phyloP scores from a whole-genome alignment of 2,888 invertebrate species.

The Exocentrus adspersus region DNA sequence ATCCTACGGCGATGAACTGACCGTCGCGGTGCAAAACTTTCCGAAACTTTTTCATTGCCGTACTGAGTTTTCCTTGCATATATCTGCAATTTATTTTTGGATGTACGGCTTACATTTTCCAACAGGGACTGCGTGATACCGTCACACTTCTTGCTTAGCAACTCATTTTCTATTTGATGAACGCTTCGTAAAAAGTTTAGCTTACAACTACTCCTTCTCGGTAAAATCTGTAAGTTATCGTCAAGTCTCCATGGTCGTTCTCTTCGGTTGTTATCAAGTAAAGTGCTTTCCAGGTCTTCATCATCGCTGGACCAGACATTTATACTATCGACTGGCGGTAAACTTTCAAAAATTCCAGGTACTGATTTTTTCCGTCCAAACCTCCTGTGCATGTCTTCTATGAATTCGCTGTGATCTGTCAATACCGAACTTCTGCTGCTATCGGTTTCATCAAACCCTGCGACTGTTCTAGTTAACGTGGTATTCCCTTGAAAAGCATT shows the following conservation, averaged over 20 bases:
- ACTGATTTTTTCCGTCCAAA: not conserved
- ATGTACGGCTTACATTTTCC: not conserved
- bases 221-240: not conserved
- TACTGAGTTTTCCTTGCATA: not conserved
- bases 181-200: constrained; percentile 16
- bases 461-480: not conserved
- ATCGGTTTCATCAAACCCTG: not conserved
- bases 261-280: not conserved
- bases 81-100: constrained; percentile 1
- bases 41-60: not conserved
- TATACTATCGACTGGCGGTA: not conserved
- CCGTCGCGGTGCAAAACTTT: not conserved
- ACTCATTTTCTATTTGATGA: constrained; percentile 17
- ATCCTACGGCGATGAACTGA: not conserved
- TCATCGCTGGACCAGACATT: constrained; percentile 16
- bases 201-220: constrained; percentile 12
- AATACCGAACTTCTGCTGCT: not conserved
- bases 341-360: constrained; percentile 3
- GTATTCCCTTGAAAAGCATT: not conserved
- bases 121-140: too few species aligned
- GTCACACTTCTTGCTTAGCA: too few species aligned
- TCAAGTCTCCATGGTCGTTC: constrained; percentile 13
- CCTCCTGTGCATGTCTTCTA: too few species aligned
- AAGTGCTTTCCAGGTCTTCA: not conserved
- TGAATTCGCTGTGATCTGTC: constrained; percentile 15